Evolutionary conservation across 2,888 invertebrate genomes (phyloP), one percentile per base, ranked within the genome.

Genomic region (Augochlorella aurata): DNA sequence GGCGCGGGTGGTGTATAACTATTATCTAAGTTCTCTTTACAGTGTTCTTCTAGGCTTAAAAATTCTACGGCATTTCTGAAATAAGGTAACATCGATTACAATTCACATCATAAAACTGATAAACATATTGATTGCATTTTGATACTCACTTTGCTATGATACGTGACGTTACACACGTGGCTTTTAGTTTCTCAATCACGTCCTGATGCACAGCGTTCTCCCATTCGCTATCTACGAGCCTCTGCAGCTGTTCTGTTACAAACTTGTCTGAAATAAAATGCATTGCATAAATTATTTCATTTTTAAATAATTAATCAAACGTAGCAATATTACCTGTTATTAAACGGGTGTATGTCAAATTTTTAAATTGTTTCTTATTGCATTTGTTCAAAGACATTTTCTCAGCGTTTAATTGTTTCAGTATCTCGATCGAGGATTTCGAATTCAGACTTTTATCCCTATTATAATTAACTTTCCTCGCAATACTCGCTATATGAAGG

Each of bases 1-100:
- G 94, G 94, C n/a, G 94, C 94, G 45, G 94, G 94, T 14, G 94
- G 94, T 50, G 93, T 93, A 79, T 93, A 88, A 71, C 91, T 90
- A 38, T 85, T 92, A 82, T 94, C 94, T 10, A 94, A 87, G 67
- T 85, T 83, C 81, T 93, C 91, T 0, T 86, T 63, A n/a, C 84
- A 75, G 65, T 91, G 87, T 12, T 82, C 77, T 2, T 79, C 72
- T 4, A 86, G 79, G 2, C 77, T 45, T 38, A 91, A 45, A 69
- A 89, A 89, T 10, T 91, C 88, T 4, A 93, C 69, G n/a, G 91
- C 83, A 16, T 82, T 86, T 68, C 93, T 93, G 76, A 72, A 86
- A 89, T 74, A 9, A 61, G 16, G 63, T n/a, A 49, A 71, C 18
- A 44, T 38, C n/a, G 18, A 44, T 63, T 63, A 10, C 0, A 44